phyloP scores from a whole-genome alignment of 2,888 invertebrate genomes.

The Chloromyia formosa region DNA sequence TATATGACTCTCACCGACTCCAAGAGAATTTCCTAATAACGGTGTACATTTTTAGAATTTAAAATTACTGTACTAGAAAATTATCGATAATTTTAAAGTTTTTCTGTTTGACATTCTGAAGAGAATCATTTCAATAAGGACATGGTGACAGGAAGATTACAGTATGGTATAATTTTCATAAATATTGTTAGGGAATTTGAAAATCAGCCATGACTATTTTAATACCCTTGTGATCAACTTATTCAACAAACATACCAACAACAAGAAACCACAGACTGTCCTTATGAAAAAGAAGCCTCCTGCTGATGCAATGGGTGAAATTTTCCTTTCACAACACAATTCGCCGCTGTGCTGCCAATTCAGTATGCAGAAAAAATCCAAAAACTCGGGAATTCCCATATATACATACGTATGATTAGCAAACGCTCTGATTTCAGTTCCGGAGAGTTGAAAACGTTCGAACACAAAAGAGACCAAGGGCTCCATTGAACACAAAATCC shows the following conservation, averaged over 20 bases:
- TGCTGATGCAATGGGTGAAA: conserved; percentile 37
- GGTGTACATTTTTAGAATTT: no score
- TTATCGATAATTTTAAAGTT: no score
- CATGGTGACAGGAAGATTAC: no score
- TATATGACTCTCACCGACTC: no score
- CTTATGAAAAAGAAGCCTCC: conserved; percentile 5
- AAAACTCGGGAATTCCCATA: conserved; percentile 8
- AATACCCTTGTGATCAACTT: no score
- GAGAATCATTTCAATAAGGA: no score
- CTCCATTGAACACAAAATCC: neutral
- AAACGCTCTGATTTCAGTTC: conserved; percentile 47
- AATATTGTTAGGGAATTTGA: no score
- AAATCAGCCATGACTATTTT: no score
- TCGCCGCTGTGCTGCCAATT: neutral
- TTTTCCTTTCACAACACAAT: conserved; percentile 21
- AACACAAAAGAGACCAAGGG: conserved; percentile 27
- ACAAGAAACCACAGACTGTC: conserved; percentile 5
- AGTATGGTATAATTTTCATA: no score
- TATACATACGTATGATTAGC: conserved; percentile 16
- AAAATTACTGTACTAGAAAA: no score
- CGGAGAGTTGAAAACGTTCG: conserved; percentile 36
- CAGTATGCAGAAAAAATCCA: neutral
- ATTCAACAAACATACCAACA: conserved; percentile 4
- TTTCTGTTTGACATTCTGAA: no score
- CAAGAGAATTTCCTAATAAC: no score